These are phyloP conservation scores for Heloderma charlesbogerti DNA, from an alignment of 2,113 vertebrate species.

Conservation along the genomic window DNA sequence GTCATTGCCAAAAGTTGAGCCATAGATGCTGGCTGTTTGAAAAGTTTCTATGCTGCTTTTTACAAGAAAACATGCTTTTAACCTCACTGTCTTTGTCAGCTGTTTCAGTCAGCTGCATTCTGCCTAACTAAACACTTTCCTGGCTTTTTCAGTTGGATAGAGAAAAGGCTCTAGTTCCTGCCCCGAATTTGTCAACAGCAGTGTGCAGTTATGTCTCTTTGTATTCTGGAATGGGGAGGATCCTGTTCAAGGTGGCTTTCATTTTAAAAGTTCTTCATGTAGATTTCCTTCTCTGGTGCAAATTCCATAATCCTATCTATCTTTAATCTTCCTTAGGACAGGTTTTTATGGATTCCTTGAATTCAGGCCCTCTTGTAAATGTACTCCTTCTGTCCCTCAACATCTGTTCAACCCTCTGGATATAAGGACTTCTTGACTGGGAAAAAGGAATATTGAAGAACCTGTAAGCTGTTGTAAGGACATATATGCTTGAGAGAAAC, in stretches of 20 bases:
- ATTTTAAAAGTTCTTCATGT: neutral
- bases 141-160: neutral
- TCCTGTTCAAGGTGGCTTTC: rapidly evolving
- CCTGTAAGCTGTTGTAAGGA: neutral
- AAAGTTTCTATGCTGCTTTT: neutral
- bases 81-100: rapidly evolving
- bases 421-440: neutral
- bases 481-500: neutral
- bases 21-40: neutral
- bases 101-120: rapidly evolving
- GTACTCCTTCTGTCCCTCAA: neutral
- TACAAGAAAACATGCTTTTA: rapidly evolving
- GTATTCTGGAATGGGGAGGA: neutral
- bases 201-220: no score
- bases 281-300: neutral
- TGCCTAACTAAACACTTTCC: rapidly evolving
- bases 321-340: neutral
- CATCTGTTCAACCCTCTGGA: neutral
- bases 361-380: neutral
- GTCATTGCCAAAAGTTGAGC: neutral
- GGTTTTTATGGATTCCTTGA: neutral
- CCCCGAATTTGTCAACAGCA: neutral
- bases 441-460: neutral
- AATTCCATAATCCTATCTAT: neutral
- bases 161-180: rapidly evolving